phyloP scores from a whole-genome alignment of 1,140 invertebrate species.

The Drosophila ercepeae region DNA sequence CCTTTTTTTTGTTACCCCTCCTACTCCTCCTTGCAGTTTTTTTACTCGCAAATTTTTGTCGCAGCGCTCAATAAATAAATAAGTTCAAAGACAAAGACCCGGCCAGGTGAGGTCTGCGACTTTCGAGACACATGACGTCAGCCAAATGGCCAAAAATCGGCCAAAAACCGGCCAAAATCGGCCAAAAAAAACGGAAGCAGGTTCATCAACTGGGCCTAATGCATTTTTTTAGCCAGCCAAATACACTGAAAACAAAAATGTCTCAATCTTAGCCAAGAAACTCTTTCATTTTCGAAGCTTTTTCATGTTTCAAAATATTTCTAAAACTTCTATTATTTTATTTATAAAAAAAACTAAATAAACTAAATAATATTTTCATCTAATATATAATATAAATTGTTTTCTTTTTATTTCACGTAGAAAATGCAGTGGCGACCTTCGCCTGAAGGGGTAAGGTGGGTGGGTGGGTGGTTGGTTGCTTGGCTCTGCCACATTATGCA shows the following conservation, averaged over 20 bases:
- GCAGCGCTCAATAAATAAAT: constrained; percentile 77
- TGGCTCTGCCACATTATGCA: constrained; percentile 65
- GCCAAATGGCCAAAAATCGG: constrained; percentile 1
- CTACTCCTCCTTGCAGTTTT: neutral
- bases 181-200: constrained; percentile 6
- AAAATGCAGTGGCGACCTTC: constrained; percentile 68
- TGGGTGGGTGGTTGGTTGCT: too few species aligned
- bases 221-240: constrained; percentile 28
- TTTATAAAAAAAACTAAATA: neutral
- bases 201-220: constrained; percentile 62
- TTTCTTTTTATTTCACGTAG: too few species aligned
- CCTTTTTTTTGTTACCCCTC: neutral
- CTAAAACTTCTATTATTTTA: neutral
- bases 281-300: neutral
- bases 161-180: neutral
- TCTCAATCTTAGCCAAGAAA: neutral
- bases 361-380: neutral
- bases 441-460: neutral
- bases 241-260: neutral
- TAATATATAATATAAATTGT: neutral
- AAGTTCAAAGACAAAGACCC: constrained; percentile 47
- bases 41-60: constrained; percentile 55
- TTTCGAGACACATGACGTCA: constrained; percentile 62
- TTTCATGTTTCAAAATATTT: too few species aligned
- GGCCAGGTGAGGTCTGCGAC: constrained; percentile 32